phyloP scores from a whole-genome alignment of 2,888 invertebrate species.

The Phoronis australis region DNA sequence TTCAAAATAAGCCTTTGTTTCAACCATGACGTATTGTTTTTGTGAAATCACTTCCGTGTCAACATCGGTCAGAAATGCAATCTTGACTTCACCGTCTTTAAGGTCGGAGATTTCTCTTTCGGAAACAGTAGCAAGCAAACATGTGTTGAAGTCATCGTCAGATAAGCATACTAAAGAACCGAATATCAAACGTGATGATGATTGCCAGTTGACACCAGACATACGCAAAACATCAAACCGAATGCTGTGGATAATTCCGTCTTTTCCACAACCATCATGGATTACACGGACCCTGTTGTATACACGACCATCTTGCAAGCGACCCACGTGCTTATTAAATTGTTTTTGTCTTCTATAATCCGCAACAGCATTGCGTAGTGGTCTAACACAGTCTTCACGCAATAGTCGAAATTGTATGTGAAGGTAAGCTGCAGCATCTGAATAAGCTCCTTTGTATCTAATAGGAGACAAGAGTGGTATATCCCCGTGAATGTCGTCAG shows the following conservation, averaged over 20 bases:
- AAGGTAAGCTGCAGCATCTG: conserved; percentile 66
- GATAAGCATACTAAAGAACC: conserved; percentile 71
- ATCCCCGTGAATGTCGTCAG: too few relatives aligned
- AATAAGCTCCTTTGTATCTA: conserved; percentile 62
- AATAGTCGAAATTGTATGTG: conserved; percentile 71
- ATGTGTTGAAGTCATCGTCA: conserved; percentile 62
- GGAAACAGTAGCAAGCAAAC: conserved; percentile 65
- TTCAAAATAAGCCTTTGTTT: conserved; percentile 75
- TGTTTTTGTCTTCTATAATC: conserved; percentile 52
- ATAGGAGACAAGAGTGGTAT: too few relatives aligned
- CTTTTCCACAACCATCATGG: conserved; percentile 22
- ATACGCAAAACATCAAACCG: conserved; percentile 23
- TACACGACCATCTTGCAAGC: conserved; percentile 22
- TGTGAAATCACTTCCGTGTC: too few relatives aligned
- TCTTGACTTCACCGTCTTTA: background rate
- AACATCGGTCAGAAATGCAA: too few relatives aligned
- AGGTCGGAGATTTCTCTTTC: background rate
- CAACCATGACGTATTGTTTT: conserved; percentile 67
- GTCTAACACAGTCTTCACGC: conserved; percentile 73
- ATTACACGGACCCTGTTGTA: conserved; percentile 37
- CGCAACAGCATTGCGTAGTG: conserved; percentile 65
- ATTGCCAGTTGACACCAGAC: conserved; percentile 49
- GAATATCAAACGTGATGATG: conserved; percentile 62
- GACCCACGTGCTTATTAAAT: conserved; percentile 2
- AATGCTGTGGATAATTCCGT: conserved; percentile 27